These are phyloP conservation scores for Ruditapes philippinarum DNA, from an alignment of 1,140 invertebrate genomes.

Conservation along the genomic window DNA sequence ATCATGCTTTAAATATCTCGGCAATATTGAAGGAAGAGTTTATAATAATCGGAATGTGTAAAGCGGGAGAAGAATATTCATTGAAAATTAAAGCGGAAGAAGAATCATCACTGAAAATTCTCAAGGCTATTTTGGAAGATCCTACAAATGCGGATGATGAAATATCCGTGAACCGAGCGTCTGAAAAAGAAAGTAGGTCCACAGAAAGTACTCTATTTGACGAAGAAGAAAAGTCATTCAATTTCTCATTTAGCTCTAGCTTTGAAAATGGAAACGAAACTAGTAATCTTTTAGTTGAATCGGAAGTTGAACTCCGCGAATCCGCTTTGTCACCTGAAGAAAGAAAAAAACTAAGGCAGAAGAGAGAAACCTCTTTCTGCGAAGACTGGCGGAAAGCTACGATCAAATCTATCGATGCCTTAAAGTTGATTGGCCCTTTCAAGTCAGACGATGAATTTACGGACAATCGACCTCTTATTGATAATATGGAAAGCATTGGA, in stretches of 20 bases:
- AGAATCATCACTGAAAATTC: constrained; percentile 17
- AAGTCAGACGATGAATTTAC: background rate
- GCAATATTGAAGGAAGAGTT: constrained; percentile 23
- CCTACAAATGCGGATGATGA: background rate
- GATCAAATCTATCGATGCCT: background rate
- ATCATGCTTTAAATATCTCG: constrained; percentile 30
- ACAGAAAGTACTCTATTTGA: background rate
- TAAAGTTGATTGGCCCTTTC: constrained; percentile 34
- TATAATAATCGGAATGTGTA: constrained; percentile 13
- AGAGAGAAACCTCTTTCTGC: constrained; percentile 44
- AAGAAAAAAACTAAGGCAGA: background rate
- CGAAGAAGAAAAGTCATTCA: background rate
- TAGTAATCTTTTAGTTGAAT: background rate
- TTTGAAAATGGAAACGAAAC: background rate
- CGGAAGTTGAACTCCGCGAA: constrained; percentile 3
- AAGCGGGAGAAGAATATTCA: background rate
- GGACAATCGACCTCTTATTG: constrained; percentile 17
- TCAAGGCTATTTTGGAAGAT: constrained; percentile 12
- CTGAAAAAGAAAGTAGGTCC: background rate
- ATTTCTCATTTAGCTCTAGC: background rate
- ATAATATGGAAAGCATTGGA: background rate
- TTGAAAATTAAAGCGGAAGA: background rate
- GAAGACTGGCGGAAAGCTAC: constrained; percentile 46
- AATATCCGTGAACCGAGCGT: background rate
- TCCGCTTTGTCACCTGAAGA: background rate